These are phyloP conservation scores for Bombus turneri DNA, from an alignment of 1,140 invertebrate species.

Conservation along the genomic window DNA sequence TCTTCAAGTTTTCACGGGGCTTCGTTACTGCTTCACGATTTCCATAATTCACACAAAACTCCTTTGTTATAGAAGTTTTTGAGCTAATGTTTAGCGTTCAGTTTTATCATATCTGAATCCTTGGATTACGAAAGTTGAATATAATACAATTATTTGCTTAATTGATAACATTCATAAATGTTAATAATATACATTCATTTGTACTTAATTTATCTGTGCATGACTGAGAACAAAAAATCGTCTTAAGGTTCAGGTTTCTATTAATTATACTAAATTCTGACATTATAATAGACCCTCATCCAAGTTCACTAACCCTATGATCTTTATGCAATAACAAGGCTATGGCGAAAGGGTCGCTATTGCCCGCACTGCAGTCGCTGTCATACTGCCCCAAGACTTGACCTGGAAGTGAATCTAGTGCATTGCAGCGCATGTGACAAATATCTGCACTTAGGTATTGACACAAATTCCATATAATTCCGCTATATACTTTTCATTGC, in stretches of 20 bases:
- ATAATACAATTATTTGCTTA: background rate
- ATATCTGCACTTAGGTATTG: conserved; percentile 83
- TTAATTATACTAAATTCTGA: conserved; percentile 20
- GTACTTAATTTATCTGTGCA: background rate
- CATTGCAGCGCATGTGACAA: conserved; percentile 84
- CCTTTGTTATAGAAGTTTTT: conserved; percentile 24
- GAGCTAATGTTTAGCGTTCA: conserved; percentile 23
- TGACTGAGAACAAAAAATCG: background rate
- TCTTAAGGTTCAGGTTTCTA: background rate
- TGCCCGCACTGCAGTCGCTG: conserved; percentile 83
- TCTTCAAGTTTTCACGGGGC: conserved; percentile 45
- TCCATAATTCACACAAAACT: conserved; percentile 46
- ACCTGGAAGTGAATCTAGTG: conserved; percentile 81
- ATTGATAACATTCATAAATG: background rate
- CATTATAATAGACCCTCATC: conserved; percentile 45
- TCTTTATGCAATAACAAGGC: conserved; percentile 82
- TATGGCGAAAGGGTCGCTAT: conserved; percentile 83
- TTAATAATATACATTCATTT: background rate
- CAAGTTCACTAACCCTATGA: conserved; percentile 78
- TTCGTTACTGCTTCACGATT: conserved; percentile 57
- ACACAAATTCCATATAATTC: conserved; percentile 74
- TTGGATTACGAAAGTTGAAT: background rate
- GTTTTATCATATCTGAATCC: conserved; percentile 5
- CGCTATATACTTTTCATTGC: conserved; percentile 49
- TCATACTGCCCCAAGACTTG: conserved; percentile 81